These are phyloP conservation scores for Helicolenus hilgendorfi DNA, from an alignment of 2,797 vertebrate species.

Conservation along the genomic window DNA sequence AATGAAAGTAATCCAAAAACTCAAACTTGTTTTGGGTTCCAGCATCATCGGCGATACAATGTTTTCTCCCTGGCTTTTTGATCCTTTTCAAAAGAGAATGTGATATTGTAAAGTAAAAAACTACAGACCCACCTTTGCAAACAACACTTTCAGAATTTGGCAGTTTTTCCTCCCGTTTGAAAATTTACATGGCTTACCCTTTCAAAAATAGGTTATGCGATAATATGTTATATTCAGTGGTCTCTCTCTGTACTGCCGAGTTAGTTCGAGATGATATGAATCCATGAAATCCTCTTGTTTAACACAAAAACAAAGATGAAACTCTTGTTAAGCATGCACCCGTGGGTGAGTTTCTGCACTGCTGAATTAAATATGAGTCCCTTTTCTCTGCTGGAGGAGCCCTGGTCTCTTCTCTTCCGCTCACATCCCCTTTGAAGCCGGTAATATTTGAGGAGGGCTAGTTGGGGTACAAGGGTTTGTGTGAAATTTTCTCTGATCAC, in stretches of 20 bases:
- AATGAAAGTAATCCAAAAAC: neutral
- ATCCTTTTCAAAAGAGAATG: neutral
- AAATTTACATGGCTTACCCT: slow-evolving; percentile 21
- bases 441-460: slow-evolving; percentile 34
- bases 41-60: neutral
- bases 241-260: neutral
- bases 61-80: neutral
- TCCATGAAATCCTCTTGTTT: slow-evolving; percentile 48
- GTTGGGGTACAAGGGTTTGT: neutral
- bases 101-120: neutral
- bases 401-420: slow-evolving; percentile 13
- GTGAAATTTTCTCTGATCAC: slow-evolving; percentile 25
- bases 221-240: neutral
- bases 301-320: slow-evolving; percentile 61
- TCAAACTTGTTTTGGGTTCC: neutral
- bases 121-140: neutral
- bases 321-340: slow-evolving; percentile 57
- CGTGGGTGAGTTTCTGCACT: slow-evolving; percentile 52
- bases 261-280: slow-evolving; percentile 1
- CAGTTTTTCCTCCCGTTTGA: neutral
- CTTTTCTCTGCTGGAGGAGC: slow-evolving; percentile 32
- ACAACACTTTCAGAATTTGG: neutral
- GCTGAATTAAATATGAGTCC: slow-evolving; percentile 74
- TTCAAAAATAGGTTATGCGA: slow-evolving; percentile 1
- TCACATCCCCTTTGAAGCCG: slow-evolving; percentile 45